Evolutionary conservation across 2,888 invertebrate species (phyloP).

Genomic region (Chrysolina oricalcia): DNA sequence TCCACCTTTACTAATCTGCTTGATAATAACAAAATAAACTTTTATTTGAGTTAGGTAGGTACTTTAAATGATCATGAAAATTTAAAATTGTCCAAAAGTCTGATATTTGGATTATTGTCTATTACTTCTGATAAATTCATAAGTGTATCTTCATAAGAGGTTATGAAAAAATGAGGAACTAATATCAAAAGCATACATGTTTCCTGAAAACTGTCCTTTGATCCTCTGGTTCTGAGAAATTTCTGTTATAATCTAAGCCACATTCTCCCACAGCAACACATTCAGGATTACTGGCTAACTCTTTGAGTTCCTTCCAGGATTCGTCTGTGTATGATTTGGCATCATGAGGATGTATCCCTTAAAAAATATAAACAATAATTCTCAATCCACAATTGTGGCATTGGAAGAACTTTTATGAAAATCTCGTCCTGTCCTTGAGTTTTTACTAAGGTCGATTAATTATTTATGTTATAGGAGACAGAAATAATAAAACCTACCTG

Average conservation of each 20-base stretch:
- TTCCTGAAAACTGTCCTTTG: conserved; percentile 91
- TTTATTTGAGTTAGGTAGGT: too few relatives aligned
- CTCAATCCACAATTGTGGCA: too few relatives aligned
- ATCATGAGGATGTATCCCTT: conserved; percentile 94
- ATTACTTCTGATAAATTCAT: neutral
- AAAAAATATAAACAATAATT: conserved; percentile 37
- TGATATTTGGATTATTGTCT: neutral
- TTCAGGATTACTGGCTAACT: conserved; percentile 86
- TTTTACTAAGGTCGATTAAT: too few relatives aligned
- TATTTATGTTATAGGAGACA: neutral
- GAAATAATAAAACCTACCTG: conserved; percentile 75
- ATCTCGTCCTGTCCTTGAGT: too few relatives aligned
- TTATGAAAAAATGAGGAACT: too few relatives aligned
- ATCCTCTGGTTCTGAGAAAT: conserved; percentile 92
- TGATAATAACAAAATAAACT: neutral
- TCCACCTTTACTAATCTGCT: neutral
- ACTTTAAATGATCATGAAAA: too few relatives aligned
- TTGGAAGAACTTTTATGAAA: too few relatives aligned
- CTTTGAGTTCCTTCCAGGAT: conserved; percentile 85
- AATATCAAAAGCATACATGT: conserved; percentile 75
- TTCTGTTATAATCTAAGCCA: conserved; percentile 94
- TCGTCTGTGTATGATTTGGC: conserved; percentile 88
- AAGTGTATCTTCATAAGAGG: neutral
- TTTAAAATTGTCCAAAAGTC: too few relatives aligned
- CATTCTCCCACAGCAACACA: conserved; percentile 96